Evolutionary conservation across 2,888 invertebrate species (phyloP).

Genomic region (Unio delphinus): DNA sequence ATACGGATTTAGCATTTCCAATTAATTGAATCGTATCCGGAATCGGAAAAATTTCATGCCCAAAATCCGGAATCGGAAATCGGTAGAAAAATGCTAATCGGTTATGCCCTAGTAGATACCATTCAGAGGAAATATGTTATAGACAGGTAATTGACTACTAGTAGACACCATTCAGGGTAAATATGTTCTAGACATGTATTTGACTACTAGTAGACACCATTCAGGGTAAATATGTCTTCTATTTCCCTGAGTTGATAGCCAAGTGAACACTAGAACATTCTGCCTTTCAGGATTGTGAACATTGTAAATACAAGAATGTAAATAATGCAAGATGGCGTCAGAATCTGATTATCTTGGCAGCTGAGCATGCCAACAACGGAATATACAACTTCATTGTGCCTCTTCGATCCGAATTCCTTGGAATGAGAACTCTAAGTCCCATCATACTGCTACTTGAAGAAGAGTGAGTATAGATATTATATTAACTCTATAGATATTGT

Average conservation of each 20-base stretch:
- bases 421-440: slow-evolving; percentile 93
- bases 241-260: neutral
- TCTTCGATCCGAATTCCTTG: slow-evolving; percentile 92
- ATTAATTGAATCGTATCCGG: too few species aligned
- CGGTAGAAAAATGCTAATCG: too few species aligned
- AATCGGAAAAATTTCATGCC: too few species aligned
- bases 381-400: slow-evolving; percentile 99
- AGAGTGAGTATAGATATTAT: slow-evolving; percentile 65
- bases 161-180: neutral
- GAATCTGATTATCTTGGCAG: slow-evolving; percentile 95
- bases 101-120: too few species aligned
- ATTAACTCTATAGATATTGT: neutral
- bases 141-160: neutral
- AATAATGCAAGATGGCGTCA: slow-evolving; percentile 96
- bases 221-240: neutral
- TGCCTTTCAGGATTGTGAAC: slow-evolving; percentile 84
- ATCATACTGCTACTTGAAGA: slow-evolving; percentile 94
- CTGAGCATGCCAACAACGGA: slow-evolving; percentile 96
- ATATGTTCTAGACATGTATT: too few species aligned
- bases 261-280: neutral
- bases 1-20: too few species aligned
- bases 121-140: too few species aligned
- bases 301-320: slow-evolving; percentile 92
- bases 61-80: too few species aligned
- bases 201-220: neutral